Evolutionary conservation across 53 echinoderm and acorn worm species (phyloP).

Genomic region (Arbacia lixula): DNA sequence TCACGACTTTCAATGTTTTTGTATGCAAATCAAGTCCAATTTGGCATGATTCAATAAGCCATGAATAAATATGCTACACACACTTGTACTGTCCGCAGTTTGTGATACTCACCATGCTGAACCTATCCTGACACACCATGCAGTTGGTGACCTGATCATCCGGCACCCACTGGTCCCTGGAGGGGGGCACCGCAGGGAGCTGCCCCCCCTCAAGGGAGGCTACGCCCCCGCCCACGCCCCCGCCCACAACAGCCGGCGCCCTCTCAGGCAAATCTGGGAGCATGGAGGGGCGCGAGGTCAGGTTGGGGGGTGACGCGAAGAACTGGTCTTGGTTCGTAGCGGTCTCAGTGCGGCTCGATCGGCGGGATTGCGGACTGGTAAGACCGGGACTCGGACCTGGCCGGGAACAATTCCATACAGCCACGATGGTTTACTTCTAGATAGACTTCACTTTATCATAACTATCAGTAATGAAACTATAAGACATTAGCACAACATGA

Average conservation of each 20-base stretch:
- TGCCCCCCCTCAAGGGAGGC: conserved; percentile 3
- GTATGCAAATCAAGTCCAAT: too few relatives aligned
- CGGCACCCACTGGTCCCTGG: conserved; percentile 89
- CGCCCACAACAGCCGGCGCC: background rate
- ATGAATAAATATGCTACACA: too few relatives aligned
- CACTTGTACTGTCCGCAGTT: too few relatives aligned
- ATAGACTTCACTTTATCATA: too few relatives aligned
- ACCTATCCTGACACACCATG: conserved; percentile 94
- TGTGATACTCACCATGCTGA: conserved; percentile 99
- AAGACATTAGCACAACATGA: too few relatives aligned
- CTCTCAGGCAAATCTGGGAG: conserved; percentile 30
- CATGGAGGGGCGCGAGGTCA: background rate
- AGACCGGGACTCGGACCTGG: conserved; percentile 25
- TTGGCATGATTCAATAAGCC: too few relatives aligned
- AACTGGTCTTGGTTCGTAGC: background rate
- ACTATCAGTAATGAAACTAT: too few relatives aligned
- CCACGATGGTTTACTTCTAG: too few relatives aligned
- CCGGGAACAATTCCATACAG: too few relatives aligned
- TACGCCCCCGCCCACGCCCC: too few relatives aligned
- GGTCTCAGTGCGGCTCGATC: background rate
- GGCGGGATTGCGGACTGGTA: conserved; percentile 24
- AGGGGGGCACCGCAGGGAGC: conserved; percentile 83
- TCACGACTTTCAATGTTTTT: too few relatives aligned
- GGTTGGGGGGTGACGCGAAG: conserved; percentile 3
- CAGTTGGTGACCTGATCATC: conserved; percentile 83